Percentiles rank a stretch among this genome's conserved stretches.
phyloP scores from a whole-genome alignment of 2,797 vertebrate species.

The Poeciliopsis presidionis region DNA sequence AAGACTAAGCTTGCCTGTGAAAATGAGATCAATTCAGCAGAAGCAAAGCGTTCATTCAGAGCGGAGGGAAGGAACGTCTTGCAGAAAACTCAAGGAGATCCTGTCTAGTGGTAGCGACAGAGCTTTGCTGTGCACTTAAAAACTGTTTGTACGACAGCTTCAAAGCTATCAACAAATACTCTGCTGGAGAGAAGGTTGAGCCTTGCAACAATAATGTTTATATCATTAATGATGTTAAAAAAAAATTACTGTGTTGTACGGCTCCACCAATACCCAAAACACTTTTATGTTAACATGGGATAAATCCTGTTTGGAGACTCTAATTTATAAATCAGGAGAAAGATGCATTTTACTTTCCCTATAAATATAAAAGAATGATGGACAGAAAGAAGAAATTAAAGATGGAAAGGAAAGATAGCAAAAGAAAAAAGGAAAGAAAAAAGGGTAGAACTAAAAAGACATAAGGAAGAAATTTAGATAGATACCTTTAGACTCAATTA shows the following conservation, averaged over 20 bases:
- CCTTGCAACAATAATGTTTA: slow-evolving; percentile 15
- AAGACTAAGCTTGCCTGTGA: slow-evolving; percentile 40
- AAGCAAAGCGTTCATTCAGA: slow-evolving; percentile 43
- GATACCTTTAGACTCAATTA: not conserved
- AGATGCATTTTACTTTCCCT: not conserved
- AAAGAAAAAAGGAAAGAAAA: not conserved
- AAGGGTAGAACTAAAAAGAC: not conserved
- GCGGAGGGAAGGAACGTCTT: slow-evolving; percentile 37
- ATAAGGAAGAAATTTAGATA: not conserved
- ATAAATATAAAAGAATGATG: not conserved
- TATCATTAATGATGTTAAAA: slow-evolving; percentile 9
- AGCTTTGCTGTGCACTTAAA: slow-evolving; percentile 23
- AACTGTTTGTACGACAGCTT: slow-evolving; percentile 25
- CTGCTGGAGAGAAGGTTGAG: slow-evolving; percentile 3
- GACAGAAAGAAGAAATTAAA: not conserved
- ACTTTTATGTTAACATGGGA: not conserved
- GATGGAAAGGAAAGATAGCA: not conserved
- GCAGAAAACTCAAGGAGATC: slow-evolving; percentile 55
- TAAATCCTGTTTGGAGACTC: slow-evolving; percentile 4
- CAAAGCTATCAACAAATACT: slow-evolving; percentile 42
- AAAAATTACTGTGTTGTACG: not conserved
- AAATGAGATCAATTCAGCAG: slow-evolving; percentile 46
- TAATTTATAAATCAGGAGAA: not conserved
- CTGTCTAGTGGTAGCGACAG: slow-evolving; percentile 41
- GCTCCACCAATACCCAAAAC: not conserved